Base-by-base conservation (phyloP, 2,113 vertebrate species). In the Diglossa brunneiventris region DNA sequence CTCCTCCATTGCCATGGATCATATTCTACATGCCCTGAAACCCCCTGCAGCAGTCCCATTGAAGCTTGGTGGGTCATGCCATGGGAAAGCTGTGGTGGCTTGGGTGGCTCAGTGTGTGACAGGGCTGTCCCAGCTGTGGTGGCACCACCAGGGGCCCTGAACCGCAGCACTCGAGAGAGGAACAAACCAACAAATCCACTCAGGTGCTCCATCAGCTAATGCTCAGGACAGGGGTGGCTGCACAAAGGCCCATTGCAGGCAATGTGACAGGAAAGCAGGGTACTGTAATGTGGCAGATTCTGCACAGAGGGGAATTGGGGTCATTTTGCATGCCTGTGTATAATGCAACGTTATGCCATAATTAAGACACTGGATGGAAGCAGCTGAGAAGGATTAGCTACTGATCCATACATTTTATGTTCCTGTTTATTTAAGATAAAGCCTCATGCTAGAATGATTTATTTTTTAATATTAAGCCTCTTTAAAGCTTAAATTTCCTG, bases 271-370 rank as follows among this genome's bases (percentile, higher is more conserved):
- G 33, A 74, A 80, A 93, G 68, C 21, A 9, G 91, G 67, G 70
- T 93, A 96, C 96, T 96, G 64, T 9, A 76, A 42, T n/a, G 62
- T 84, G 96, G 85, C 95, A 97, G 94, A 85, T 89, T 61, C 83
- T 95, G 89, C 61, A 12, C 6, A 42, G 53, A 91, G 78, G 94
- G 90, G 83, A 91, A 89, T 64, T 89, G 80, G 49, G 92, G 90
- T 94, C 90, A 84, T 52, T 67, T 30, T 42, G 46, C 17, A 35
- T 63, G 61, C 67, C 66, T 35, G 12, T 92, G 23, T 52, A 46
- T 95, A 92, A 93, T 81, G 63, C 67, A 93, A 75, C 21, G 23
- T 96, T 91, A 68, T 78, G 88, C 42, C 64, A 23, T 86, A 93
- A 97, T 96, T 95, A 93, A 91, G 87, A 85, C 0, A 1, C 59